These are phyloP conservation scores for Trogon surrucura DNA, from an alignment of 2,113 vertebrate genomes.

Conservation along the genomic window DNA sequence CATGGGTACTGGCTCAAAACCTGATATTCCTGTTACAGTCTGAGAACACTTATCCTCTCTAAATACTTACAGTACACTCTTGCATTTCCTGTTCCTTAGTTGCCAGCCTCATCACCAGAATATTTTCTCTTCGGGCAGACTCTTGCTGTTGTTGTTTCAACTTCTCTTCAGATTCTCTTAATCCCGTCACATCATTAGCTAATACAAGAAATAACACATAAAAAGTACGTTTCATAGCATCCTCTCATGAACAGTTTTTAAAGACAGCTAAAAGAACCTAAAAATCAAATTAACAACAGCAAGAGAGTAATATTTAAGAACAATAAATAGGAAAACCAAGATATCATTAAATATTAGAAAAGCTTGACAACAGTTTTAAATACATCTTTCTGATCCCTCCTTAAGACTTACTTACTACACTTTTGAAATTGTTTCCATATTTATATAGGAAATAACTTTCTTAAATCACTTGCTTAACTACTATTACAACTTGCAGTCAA, in stretches of 20 bases:
- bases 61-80: slow-evolving; percentile 95
- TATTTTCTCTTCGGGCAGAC: slow-evolving; percentile 98
- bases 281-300: neutral
- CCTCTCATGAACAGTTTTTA: neutral
- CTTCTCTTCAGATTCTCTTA: slow-evolving; percentile 98
- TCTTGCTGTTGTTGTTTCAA: slow-evolving; percentile 99
- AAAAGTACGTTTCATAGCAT: neutral
- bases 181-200: slow-evolving; percentile 96
- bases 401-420: neutral
- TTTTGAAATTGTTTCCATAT: neutral
- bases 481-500: neutral
- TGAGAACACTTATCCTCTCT: neutral
- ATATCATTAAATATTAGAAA: neutral
- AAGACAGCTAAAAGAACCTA: neutral
- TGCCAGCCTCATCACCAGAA: slow-evolving; percentile 97
- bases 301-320: neutral
- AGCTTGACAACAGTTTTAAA: neutral
- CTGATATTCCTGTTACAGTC: neutral
- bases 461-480: neutral
- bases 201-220: neutral
- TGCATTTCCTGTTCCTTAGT: slow-evolving; percentile 99
- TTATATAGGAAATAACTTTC: neutral
- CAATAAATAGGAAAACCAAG: neutral
- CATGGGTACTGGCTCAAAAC: neutral
- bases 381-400: neutral